Base-by-base conservation (phyloP, 2,113 vertebrate genomes). In the Syngnathus floridae region DNA sequence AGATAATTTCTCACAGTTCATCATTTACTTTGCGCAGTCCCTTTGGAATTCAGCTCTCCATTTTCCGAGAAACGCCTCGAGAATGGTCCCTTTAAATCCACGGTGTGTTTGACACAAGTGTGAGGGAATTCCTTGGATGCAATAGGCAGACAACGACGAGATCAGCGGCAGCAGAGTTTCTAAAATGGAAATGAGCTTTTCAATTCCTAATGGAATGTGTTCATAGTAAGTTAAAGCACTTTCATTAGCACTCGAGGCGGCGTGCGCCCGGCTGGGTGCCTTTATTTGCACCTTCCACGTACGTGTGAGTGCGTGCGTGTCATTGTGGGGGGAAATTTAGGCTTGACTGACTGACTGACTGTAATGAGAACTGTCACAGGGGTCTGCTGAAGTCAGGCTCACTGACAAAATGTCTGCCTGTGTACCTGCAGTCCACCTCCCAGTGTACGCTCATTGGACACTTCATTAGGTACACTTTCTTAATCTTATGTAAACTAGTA, bases 81-180 rank as follows among this genome's bases (percentile, higher is more conserved):
- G 85, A 82, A 38, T 70, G 82, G 77, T 83, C 79, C 80, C 81
- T 86, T 81, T 62, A 61, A 74, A 86, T 78, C 72, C 26, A 49
- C 64, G n/a, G 17, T 56, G 63, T 75, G 76, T 85, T 77, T 75
- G 77, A 82, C 78, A 85, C 72, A 71, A 76, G 69, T 58, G 69
- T 22, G 64, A 26, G 65, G 56, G 37, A 64, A 78, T 60, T 64
- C 71, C 69, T 66, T 38, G 51, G 31, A 37, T 51, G 76, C 58
- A 62, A 51, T 7, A 17, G 58, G 55, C 61, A 4, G 70, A 74
- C 31, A 76, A 81, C 78, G 76, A 76, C 75, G 72, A 81, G 80
- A 82, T 72, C 54, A 35, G 73, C 75, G 76, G 75, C 78, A 76
- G 65, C 69, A 80, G 73, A 75, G 40, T 43, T 61, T 59, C 38